phyloP scores from a whole-genome alignment of 1,140 invertebrate genomes.

The Brachionus asplanchnoidis region DNA sequence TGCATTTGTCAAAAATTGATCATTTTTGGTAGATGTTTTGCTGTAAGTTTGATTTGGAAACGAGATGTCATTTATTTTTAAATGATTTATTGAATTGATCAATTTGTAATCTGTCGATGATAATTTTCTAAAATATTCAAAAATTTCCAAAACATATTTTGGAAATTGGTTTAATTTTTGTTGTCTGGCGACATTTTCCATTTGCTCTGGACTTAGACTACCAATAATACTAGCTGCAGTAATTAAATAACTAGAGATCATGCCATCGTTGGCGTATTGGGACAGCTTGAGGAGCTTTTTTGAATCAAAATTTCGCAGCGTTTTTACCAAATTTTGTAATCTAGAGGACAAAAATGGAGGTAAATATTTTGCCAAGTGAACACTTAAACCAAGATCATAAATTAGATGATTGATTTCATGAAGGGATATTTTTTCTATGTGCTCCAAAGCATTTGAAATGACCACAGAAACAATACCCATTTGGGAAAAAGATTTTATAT shows the following conservation, averaged over 20 bases:
- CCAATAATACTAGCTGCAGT: background rate
- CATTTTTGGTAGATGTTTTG: background rate
- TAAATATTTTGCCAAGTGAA: background rate
- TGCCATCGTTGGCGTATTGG: background rate
- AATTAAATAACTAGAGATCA: background rate
- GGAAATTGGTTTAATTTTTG: background rate
- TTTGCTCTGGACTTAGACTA: background rate
- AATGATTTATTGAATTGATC: background rate
- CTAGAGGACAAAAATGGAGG: background rate
- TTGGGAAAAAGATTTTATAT: background rate
- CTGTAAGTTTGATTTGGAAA: background rate
- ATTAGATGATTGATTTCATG: background rate
- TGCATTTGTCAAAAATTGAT: background rate
- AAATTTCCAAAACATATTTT: background rate
- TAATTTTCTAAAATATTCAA: background rate
- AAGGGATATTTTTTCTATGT: background rate
- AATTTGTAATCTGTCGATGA: background rate
- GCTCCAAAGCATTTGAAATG: background rate
- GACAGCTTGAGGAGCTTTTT: background rate
- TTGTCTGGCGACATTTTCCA: background rate
- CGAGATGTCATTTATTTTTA: background rate
- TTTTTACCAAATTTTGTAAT: background rate
- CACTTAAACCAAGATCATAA: background rate
- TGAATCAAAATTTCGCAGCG: background rate
- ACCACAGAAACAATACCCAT: background rate